Base-by-base conservation (phyloP, 2,113 vertebrate species). In the Festucalex cinctus region DNA sequence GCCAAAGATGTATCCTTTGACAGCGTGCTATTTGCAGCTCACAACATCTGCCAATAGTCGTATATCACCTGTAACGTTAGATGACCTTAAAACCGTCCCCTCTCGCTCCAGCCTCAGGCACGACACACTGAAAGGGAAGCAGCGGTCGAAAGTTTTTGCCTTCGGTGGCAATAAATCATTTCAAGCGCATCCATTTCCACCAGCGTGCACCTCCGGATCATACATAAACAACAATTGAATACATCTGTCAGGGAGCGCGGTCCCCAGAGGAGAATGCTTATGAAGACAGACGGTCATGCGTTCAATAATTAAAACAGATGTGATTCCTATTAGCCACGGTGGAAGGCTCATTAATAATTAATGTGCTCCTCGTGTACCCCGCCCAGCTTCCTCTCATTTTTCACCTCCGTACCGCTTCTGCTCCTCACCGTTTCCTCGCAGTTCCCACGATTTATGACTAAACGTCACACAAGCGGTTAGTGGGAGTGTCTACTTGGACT, bases 301-400 rank as follows among this genome's bases (percentile, higher is more conserved):
- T 92, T 91, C 84, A 91, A 91, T 93, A 91, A 93, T 93, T 92
- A 89, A 93, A 91, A 90, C 84, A 87, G 68, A 75, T 84, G 90
- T 91, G 89, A 89, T 83, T 90, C 87, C 88, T 87, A 88, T 91
- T 90, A 90, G 85, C 88, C 71, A 58, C 76, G 14, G 83, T 85
- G 76, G 83, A 24, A 86, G 70, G 64, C 82, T 51, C 76, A 87
- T 92, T 82, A 92, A 92, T 91, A 90, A 85, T 91, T 92, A 91
- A 92, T 90, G 76, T 63, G 76, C 70, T 80, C 78, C 73, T 73
- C 81, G 86, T 74, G 82, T 74, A 83, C 77, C 68, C 59, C 67
- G 69, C 74, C 68, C 84, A 43, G 26, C 43, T 37, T 58, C 51
- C 66, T 80, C 67, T 79, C 83, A 62, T 79, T 80, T 81, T 78